Evolutionary conservation across 2,113 vertebrate species (phyloP).

Genomic region (Saguinus midas): DNA sequence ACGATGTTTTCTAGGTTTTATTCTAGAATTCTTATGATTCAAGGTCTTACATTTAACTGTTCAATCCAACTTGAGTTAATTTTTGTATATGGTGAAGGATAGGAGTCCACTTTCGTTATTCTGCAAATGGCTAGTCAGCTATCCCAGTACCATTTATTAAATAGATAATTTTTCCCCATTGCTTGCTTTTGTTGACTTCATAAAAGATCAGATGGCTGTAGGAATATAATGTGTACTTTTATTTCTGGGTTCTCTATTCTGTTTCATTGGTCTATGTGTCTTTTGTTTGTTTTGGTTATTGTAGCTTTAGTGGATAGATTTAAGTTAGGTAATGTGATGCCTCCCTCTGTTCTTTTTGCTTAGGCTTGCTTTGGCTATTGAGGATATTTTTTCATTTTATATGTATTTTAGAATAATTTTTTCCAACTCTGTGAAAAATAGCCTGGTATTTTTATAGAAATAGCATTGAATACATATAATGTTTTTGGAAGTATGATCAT

Average conservation of each 20-base stretch:
- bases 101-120: neutral
- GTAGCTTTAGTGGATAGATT: neutral
- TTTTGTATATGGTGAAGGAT: neutral
- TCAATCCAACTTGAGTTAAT: neutral
- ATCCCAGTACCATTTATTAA: neutral
- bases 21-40: neutral
- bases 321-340: neutral
- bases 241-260: neutral
- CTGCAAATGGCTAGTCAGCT: neutral
- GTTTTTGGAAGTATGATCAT: neutral
- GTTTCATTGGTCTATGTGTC: neutral
- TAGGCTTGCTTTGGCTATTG: neutral
- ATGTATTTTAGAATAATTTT: neutral
- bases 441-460: neutral
- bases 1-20: neutral
- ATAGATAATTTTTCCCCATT: neutral
- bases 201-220: too few species aligned
- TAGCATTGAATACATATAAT: neutral
- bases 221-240: neutral
- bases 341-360: neutral
- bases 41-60: neutral
- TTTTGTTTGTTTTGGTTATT: neutral
- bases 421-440: neutral
- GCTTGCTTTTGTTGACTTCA: neutral
- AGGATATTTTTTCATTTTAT: neutral